These are phyloP conservation scores for Hydrochoerus hydrochaeris DNA, from an alignment of 2,113 vertebrate genomes.

Conservation along the genomic window DNA sequence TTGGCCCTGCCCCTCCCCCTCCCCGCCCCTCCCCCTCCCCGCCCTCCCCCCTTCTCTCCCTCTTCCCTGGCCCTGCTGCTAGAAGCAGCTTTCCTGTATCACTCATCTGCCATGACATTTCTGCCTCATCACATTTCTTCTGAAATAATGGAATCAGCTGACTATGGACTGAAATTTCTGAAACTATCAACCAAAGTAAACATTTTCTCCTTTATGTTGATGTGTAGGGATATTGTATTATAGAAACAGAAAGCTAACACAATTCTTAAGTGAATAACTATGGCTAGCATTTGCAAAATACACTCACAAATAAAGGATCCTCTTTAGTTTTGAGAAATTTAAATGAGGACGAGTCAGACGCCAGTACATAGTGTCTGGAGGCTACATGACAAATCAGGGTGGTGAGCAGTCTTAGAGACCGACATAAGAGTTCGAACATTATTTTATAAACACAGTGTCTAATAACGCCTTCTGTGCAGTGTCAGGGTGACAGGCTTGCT, in stretches of 20 bases:
- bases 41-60: too few species aligned
- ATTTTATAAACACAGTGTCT: neutral
- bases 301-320: rapidly evolving
- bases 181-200: neutral
- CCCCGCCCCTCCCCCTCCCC: rapidly evolving
- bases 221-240: neutral
- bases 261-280: neutral
- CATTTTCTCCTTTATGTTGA: neutral
- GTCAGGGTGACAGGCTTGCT: neutral
- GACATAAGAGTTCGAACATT: neutral
- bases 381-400: neutral
- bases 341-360: neutral
- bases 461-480: rapidly evolving
- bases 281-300: neutral
- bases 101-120: neutral
- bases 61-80: neutral
- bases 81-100: neutral
- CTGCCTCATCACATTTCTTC: neutral
- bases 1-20: too few species aligned
- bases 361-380: too few species aligned
- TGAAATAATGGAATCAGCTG: neutral
- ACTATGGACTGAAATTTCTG: neutral
- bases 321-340: neutral
- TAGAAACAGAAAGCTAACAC: neutral
- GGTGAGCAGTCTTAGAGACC: too few species aligned